These are phyloP conservation scores for Microchrysa polita DNA, from an alignment of 2,888 invertebrate species.

Conservation along the genomic window DNA sequence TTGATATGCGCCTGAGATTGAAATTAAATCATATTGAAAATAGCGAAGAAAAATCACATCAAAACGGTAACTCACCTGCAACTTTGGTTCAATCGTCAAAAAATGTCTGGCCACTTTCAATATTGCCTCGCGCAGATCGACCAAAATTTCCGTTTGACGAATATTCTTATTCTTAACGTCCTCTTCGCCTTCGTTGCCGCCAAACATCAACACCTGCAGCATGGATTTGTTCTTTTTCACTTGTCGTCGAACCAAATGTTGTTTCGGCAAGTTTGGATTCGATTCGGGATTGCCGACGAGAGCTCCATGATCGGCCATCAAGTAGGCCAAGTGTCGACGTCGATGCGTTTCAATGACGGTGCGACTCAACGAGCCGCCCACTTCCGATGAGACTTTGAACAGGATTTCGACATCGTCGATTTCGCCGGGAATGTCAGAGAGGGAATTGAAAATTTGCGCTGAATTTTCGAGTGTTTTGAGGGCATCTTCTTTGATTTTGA, in stretches of 20 bases:
- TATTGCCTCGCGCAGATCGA: conserved; percentile 96
- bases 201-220: conserved; percentile 87
- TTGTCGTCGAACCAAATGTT: conserved; percentile 85
- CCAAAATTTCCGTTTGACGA: conserved; percentile 96
- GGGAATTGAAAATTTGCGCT: conserved; percentile 96
- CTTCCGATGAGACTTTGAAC: conserved; percentile 77
- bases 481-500: conserved; percentile 86
- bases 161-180: conserved; percentile 95
- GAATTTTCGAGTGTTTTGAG: conserved; percentile 90
- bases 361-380: conserved; percentile 85
- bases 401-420: conserved; percentile 86
- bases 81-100: conserved; percentile 89
- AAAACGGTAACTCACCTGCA: conserved; percentile 61
- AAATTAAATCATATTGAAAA: too few relatives aligned
- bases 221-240: conserved; percentile 91
- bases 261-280: conserved; percentile 91
- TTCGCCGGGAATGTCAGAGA: conserved; percentile 95
- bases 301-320: conserved; percentile 97
- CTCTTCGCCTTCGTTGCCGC: conserved; percentile 80
- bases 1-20: conserved; percentile 72
- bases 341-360: conserved; percentile 82
- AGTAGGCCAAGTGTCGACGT: conserved; percentile 89
- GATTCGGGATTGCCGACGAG: conserved; percentile 91
- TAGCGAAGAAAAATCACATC: too few relatives aligned
- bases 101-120: conserved; percentile 94